Base-by-base conservation (phyloP, 2,888 invertebrate species). In the Ormia ochracea region DNA sequence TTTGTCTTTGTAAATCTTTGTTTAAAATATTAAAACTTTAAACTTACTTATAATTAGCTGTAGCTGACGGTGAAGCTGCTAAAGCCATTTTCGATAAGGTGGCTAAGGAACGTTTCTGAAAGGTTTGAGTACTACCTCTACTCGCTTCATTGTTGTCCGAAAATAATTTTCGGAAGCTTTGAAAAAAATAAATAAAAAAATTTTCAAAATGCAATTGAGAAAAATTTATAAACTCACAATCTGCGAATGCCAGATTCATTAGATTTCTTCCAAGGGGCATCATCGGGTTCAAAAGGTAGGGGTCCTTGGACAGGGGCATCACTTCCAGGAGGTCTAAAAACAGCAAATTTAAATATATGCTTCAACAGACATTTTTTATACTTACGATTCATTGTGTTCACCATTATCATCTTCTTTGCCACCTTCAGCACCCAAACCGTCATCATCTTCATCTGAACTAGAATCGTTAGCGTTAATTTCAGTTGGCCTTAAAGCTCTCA, bases 281-380 rank as follows among this genome's bases (percentile, higher is more conserved):
- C 98, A 86, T 97, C 97, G 0, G 99, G 99, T 89, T 99, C 99
- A 66, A 94, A 95, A 26, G 98, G 98, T 84, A 99, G 91, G 1
- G 99, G 99, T 3, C 99, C 99, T 89, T 99, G 98, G 0, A 99
- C 98, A 1, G 97, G 96, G 12, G 95, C 93, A 86, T 97, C 97
- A 82, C 95, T 95, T 48, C 94, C 94, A 50, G 85, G 87, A 41
- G 91, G 91, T 85, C 92, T 88, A 85, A 45, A 78, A 77, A 61
- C 19, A 50, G 38, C 45, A 70, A 19, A 1, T 38, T 56, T 23
- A 2, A 12, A 36, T 5, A 1, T 1, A n/a, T 0, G 3, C 0
- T 56, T 73, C 65, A 41, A 9, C n/a, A 14, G 7, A 21, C n/a
- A 7, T 28, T 23, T 14, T 23, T 14, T 5, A 10, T 41, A 79